Percentiles rank a stretch among this genome's conserved stretches.
Conservation (phyloP, 2,113 vertebrate genomes). For the Pterocles gutturalis region DNA sequence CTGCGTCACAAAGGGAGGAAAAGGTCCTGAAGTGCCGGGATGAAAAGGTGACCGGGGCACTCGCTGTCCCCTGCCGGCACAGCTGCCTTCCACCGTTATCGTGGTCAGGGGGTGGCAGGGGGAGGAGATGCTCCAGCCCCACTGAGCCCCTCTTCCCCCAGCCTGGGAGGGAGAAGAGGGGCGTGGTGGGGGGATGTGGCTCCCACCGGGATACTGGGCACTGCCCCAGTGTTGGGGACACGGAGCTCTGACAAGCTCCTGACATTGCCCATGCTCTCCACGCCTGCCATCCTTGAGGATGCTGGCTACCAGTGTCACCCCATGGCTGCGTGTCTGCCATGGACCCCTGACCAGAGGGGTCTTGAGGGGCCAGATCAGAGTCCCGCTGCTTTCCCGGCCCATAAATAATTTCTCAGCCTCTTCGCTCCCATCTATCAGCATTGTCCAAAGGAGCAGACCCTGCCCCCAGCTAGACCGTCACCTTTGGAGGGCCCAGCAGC, state of each 20-base stretch:
- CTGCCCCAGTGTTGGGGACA: neutral
- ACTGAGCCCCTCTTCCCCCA: neutral
- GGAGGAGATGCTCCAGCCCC: neutral
- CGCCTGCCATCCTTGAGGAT: neutral
- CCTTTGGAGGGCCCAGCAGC: neutral
- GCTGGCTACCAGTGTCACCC: neutral
- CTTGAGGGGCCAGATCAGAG: neutral
- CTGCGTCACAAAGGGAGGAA: slow-evolving; percentile 70
- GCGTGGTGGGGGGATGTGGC: accelerated
- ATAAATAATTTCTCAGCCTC: neutral
- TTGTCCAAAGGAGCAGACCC: neutral
- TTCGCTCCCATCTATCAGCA: neutral
- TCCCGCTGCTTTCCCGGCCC: neutral
- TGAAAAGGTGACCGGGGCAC: slow-evolving; percentile 44
- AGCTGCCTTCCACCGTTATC: accelerated
- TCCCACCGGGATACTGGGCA: neutral
- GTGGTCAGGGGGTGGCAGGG: accelerated
- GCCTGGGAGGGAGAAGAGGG: neutral
- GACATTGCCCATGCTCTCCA: accelerated
- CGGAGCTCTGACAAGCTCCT: neutral
- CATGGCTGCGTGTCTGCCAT: neutral
- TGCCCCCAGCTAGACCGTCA: neutral
- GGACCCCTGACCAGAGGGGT: neutral
- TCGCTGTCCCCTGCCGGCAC: neutral
- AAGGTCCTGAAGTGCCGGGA: slow-evolving; percentile 44